phyloP scores from a whole-genome alignment of 2,113 vertebrate species.

The Larimichthys polyactis region DNA sequence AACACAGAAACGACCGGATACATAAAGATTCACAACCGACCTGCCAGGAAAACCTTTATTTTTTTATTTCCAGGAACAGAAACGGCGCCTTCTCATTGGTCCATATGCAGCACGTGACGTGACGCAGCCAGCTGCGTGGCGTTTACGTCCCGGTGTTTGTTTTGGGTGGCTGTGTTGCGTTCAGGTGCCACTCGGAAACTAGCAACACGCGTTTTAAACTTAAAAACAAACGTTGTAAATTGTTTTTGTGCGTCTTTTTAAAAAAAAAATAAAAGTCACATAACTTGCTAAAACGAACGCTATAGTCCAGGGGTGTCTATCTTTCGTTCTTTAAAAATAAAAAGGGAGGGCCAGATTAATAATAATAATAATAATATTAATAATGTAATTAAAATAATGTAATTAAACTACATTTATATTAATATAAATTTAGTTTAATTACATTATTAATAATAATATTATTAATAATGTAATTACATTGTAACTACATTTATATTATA shows the following conservation, averaged over 20 bases:
- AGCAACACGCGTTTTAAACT: accelerated
- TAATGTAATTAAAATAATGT: too few relatives aligned
- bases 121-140: not conserved
- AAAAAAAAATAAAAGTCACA: not conserved
- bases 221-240: not conserved
- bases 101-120: constrained; percentile 47
- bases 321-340: too few relatives aligned
- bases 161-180: constrained; percentile 14
- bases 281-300: too few relatives aligned
- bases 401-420: too few relatives aligned
- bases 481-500: too few relatives aligned
- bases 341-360: too few relatives aligned
- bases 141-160: constrained; percentile 21
- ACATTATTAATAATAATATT: too few relatives aligned
- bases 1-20: not conserved
- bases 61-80: constrained; percentile 79
- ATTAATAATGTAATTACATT: too few relatives aligned
- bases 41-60: constrained; percentile 66
- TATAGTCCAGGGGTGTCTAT: too few relatives aligned
- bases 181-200: not conserved
- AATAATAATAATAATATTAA: too few relatives aligned
- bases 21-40: constrained; percentile 47
- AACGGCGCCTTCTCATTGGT: constrained; percentile 70
- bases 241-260: not conserved
- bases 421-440: too few relatives aligned